Evolutionary conservation across 2,888 invertebrate species (phyloP), one percentile per base, ranked within the genome.

Genomic region (Rhynchonema sp.): DNA sequence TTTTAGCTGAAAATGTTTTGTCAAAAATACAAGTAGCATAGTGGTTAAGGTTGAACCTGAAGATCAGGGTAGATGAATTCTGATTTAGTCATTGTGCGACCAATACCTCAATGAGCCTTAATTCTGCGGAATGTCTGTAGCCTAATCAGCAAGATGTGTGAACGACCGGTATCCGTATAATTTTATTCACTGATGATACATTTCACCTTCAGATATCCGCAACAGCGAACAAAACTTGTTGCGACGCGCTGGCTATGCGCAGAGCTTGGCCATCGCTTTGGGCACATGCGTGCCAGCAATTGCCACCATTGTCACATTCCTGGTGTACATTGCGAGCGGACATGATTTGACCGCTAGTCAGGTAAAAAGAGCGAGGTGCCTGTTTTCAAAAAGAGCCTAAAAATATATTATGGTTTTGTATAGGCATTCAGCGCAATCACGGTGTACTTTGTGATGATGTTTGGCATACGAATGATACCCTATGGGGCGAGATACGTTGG

Each of bases 261-360:
- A 80, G 68, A 80, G 80, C 67, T 70, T 82, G 56, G 80, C 80
- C 62, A 75, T 79, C 57, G 80, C 81, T 1, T 72, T 80, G 60
- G 78, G 80, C 22, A 79, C 80, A n/a, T 76, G 80, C 38, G 62
- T 62, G 20, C 81, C 82, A 22, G 75, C 80, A 23, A 74, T 82
- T 55, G 78, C 81, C 1, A 77, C 79, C n/a, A 79, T 81, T 62
- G 71, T 80, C 55, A 81, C 80, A 0, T 80, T 82, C 66, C 71
- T 81, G 26, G 76, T 78, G 23, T 80, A 81, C 64, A 76, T 81
- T 23, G 72, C 76, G 13, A 72, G 76, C 27, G 80, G 80, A 57
- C 74, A 78, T 68, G 77, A 78, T 67, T 76, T 82, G n/a, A 77
- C 78, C n/a, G 78, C 81, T 9, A 77, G 81, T 22, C 79, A 81